Conservation (phyloP, 2,797 vertebrate genomes). For the Eulemur rubriventer region DNA sequence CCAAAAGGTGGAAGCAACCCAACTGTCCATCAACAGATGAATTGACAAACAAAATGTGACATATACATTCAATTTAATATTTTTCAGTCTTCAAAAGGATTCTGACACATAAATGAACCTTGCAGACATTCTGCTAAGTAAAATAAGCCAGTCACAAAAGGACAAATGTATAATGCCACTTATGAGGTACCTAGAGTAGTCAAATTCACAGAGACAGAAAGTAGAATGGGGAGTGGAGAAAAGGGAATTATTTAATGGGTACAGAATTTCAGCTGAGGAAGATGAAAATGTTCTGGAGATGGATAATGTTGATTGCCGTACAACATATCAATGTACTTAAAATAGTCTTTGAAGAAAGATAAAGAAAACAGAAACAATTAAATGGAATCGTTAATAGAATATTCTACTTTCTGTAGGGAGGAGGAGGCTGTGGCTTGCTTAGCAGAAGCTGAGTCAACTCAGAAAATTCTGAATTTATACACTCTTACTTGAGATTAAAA, state of each 20-base stretch:
- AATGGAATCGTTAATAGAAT: not conserved
- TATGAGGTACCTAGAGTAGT: not conserved
- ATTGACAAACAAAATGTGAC: not conserved
- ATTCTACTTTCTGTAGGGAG: not conserved
- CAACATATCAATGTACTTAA: not conserved
- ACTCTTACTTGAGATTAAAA: not conserved
- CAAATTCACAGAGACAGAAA: not conserved
- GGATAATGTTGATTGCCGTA: not conserved
- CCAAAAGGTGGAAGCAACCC: not conserved
- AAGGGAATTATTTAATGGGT: not conserved
- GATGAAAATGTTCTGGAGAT: not conserved
- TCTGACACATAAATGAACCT: not conserved
- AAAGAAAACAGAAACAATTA: not conserved
- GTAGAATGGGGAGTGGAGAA: not conserved
- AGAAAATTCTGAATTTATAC: not conserved
- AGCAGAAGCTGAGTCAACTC: not conserved
- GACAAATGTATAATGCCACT: not conserved
- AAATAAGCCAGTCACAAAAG: not conserved
- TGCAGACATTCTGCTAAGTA: not conserved
- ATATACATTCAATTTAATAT: not conserved
- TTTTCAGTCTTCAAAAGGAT: not conserved
- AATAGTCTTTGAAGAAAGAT: not conserved
- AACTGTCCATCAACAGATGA: not conserved
- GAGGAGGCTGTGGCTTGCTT: not conserved
- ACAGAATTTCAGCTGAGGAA: not conserved